These are phyloP conservation scores for Drosophila teissieri DNA, from an alignment of 1,140 invertebrate genomes.

Conservation along the genomic window DNA sequence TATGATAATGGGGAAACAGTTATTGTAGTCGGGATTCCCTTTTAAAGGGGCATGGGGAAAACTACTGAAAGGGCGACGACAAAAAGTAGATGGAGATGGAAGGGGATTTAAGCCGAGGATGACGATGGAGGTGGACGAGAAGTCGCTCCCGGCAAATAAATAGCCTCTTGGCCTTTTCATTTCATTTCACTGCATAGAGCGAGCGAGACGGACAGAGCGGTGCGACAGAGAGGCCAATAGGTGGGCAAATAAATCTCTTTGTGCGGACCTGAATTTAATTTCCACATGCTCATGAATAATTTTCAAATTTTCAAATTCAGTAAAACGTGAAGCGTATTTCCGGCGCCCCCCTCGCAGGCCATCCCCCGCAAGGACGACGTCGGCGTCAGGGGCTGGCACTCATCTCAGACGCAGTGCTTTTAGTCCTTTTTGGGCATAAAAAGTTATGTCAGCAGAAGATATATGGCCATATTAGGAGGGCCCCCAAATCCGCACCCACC, in stretches of 20 bases:
- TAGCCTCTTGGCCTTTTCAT: constrained; percentile 72
- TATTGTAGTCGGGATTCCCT: too few relatives aligned
- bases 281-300: constrained; percentile 83
- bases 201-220: constrained; percentile 25
- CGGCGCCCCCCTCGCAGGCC: constrained; percentile 18
- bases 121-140: constrained; percentile 28
- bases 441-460: constrained; percentile 79
- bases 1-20: too few relatives aligned
- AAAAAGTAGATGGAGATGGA: constrained; percentile 31
- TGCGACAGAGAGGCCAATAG: constrained; percentile 9
- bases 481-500: constrained; percentile 21
- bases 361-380: constrained; percentile 14
- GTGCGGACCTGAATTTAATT: constrained; percentile 83
- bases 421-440: constrained; percentile 69
- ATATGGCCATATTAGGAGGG: constrained; percentile 71
- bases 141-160: constrained; percentile 73
- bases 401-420: constrained; percentile 51
- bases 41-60: constrained; percentile 6
- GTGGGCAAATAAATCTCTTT: constrained; percentile 79
- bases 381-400: constrained; percentile 24
- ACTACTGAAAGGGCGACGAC: constrained; percentile 16
- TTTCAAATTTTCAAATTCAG: constrained; percentile 82
- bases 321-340: constrained; percentile 82
- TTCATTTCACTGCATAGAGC: constrained; percentile 62
- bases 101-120: constrained; percentile 32